Evolutionary conservation across 2,797 vertebrate genomes (phyloP), one percentile per base, ranked within the genome.

Genomic region (Lacerta viridis): DNA sequence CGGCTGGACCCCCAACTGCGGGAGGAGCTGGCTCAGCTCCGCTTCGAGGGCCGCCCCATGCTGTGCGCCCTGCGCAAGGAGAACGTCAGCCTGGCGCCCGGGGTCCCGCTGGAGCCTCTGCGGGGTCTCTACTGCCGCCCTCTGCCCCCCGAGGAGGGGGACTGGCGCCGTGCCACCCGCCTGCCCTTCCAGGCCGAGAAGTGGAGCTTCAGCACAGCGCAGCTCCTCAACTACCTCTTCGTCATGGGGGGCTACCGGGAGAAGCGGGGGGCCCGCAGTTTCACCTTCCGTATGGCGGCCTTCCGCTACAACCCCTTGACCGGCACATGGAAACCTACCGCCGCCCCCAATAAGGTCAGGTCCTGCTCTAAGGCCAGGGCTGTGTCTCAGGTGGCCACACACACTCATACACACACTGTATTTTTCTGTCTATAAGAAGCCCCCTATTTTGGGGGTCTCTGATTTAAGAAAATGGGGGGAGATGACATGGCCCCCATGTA

Each of bases 101-200:
- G 95, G 76, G 92, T 90, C 1, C 96, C 96, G 84, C 96, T 95
- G 2, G 95, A 96, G n/a, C 13, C 36, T 13, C 93, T 96, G 11
- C 93, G 95, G 7, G 92, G 91, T 5, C 83, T 98, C 7, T 98
- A 97, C 90, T 89, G 86, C 59, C 90, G 92, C 23, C 94, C 89
- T 2, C 90, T 94, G 2, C 94, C 95, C 78, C 93, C 85, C 2
- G 29, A 95, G 85, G 83, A 85, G 3, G 90, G 92, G 46, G 77
- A 83, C 27, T 98, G 98, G 98, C 84, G 15, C 64, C 81, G 91
- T 18, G n/a, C 93, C 13, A 93, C 96, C 61, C 92, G 96, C 89
- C 92, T 98, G 90, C 97, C 98, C 20, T 98, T 98, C 90, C 90
- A 36, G 88, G 97, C 97, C 3, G 97, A 98, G 85, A 98, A 98